phyloP scores from a whole-genome alignment of 2,797 vertebrate genomes.

The Graptemys geographica region DNA sequence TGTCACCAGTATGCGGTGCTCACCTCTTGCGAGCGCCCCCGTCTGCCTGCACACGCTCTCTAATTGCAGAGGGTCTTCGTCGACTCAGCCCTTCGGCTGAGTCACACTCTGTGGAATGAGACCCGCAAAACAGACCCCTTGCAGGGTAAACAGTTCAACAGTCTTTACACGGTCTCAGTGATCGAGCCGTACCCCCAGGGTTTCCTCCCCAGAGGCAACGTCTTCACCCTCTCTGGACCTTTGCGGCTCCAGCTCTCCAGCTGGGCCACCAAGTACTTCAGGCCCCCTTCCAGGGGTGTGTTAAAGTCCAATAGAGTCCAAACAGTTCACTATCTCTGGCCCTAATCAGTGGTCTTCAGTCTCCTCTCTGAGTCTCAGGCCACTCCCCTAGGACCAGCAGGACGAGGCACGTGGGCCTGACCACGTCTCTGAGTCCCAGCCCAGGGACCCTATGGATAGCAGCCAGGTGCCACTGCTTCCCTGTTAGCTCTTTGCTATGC shows the following conservation, averaged over 20 bases:
- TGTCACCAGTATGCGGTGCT: too few relatives aligned
- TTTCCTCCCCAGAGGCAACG: not conserved
- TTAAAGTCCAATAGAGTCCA: not conserved
- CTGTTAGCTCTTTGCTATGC: not conserved
- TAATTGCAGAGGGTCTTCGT: not conserved
- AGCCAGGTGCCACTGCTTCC: not conserved
- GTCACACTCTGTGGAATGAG: not conserved
- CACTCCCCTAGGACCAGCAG: not conserved
- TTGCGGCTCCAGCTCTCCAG: not conserved
- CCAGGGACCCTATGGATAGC: not conserved
- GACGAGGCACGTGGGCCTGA: not conserved
- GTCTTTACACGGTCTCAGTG: not conserved
- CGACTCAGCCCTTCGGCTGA: not conserved
- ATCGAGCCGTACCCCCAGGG: not conserved
- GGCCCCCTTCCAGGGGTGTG: not conserved
- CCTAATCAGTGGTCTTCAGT: not conserved
- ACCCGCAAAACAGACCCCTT: not conserved
- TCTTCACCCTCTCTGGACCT: not conserved
- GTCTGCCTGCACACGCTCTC: not conserved
- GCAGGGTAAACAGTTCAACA: not conserved
- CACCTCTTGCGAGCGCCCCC: too few relatives aligned
- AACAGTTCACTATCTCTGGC: not conserved
- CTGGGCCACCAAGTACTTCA: not conserved
- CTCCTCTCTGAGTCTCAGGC: not conserved
- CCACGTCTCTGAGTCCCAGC: not conserved